These are phyloP conservation scores for Parauchenoglanis ngamensis DNA, from an alignment of 2,797 vertebrate species.

Conservation along the genomic window DNA sequence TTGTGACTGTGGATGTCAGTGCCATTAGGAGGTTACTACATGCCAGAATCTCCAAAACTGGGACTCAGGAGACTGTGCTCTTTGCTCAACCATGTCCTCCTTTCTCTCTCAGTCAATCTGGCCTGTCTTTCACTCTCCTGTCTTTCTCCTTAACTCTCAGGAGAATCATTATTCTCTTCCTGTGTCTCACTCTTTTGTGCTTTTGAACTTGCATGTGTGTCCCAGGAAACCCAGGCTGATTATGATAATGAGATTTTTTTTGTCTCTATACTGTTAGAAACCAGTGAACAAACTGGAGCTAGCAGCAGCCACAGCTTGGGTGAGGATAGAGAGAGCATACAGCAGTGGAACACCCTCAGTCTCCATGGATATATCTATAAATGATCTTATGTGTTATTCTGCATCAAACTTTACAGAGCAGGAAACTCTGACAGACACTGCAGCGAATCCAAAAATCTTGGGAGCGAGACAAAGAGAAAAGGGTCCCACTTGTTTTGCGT, in stretches of 20 bases:
- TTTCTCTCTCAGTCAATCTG: not conserved
- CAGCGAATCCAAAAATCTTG: not conserved
- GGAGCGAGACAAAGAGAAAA: constrained; percentile 18
- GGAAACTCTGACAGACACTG: not conserved
- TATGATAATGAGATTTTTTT: not conserved
- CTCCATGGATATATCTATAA: constrained; percentile 20
- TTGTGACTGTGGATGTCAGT: not conserved
- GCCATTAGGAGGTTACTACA: not conserved
- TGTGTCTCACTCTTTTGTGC: not conserved
- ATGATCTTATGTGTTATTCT: not conserved
- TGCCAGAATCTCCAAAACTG: not conserved
- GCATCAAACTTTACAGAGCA: not conserved
- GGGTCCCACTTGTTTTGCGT: constrained; percentile 6
- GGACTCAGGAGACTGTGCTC: not conserved
- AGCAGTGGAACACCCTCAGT: constrained; percentile 6
- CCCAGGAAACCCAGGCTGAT: not conserved
- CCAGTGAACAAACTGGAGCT: constrained; percentile 11
- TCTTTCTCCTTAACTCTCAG: constrained; percentile 3
- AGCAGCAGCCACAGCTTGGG: not conserved
- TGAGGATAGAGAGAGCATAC: not conserved
- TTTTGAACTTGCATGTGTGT: constrained; percentile 27
- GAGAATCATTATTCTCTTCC: constrained; percentile 13
- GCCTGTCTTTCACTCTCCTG: not conserved
- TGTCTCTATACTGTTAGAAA: not conserved
- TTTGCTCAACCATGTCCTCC: not conserved